A percentile compares a stretch with the other conserved stretches of the same genome.
Conservation (phyloP, 2,888 invertebrate species). For the Alloscopus bannaensis region DNA sequence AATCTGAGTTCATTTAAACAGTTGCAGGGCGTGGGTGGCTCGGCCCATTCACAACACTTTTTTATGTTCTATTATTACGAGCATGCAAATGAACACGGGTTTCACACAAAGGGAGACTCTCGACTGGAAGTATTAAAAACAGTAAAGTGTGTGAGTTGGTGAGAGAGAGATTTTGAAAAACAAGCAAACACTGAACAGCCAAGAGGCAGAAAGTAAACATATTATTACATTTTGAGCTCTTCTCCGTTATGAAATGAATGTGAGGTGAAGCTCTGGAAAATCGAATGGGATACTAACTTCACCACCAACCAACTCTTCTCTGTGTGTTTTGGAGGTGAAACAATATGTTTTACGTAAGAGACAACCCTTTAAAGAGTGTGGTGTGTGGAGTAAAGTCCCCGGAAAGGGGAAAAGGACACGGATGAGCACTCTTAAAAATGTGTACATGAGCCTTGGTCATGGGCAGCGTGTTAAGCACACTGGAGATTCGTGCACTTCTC, state of each 20-base stretch:
- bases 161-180: conserved; percentile 16
- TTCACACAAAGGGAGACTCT: neutral
- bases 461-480: neutral
- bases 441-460: conserved; percentile 2
- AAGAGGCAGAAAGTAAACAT: conserved; percentile 9
- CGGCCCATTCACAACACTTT: conserved; percentile 55
- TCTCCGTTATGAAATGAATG: conserved; percentile 27
- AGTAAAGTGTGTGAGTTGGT: neutral
- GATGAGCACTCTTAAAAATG: conserved; percentile 50
- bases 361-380: too few relatives aligned
- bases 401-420: conserved; percentile 25
- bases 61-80: too few relatives aligned
- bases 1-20: conserved; percentile 53
- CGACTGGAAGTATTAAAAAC: neutral
- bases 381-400: too few relatives aligned
- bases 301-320: too few relatives aligned
- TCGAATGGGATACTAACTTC: conserved; percentile 26
- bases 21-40: conserved; percentile 58
- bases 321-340: too few relatives aligned
- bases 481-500: conserved; percentile 36
- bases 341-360: too few relatives aligned
- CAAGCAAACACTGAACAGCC: neutral
- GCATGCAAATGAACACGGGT: neutral
- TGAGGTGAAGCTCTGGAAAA: conserved; percentile 19
- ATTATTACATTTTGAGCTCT: conserved; percentile 42